phyloP scores from a whole-genome alignment of 1,140 invertebrate species.

The Dinothrombium tinctorium region DNA sequence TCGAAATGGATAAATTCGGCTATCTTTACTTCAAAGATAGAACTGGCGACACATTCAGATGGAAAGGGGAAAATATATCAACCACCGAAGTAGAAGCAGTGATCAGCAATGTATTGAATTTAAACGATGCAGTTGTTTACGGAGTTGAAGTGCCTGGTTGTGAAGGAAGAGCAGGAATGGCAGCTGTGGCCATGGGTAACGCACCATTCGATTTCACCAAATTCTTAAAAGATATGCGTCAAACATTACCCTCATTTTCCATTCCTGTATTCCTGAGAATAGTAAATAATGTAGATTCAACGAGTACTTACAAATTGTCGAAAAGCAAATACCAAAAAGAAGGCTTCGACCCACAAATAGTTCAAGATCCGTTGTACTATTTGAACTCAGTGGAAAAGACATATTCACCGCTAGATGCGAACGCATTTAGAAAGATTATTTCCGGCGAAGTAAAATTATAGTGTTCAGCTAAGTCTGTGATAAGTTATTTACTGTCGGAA shows the following conservation, averaged over 20 bases:
- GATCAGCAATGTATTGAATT: conserved; percentile 56
- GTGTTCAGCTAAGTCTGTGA: too few species aligned
- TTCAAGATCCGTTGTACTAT: conserved; percentile 8
- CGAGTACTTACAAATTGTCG: conserved; percentile 84
- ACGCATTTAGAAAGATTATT: too few species aligned
- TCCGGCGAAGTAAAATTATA: too few species aligned
- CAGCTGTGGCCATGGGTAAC: conserved; percentile 41
- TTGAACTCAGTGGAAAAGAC: conserved; percentile 5
- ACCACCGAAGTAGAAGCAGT: conserved; percentile 89
- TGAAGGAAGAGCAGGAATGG: conserved; percentile 90
- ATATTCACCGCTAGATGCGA: conserved; percentile 6
- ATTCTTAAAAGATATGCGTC: conserved; percentile 18
- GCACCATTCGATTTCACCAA: conserved; percentile 34
- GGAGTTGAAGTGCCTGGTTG: conserved; percentile 63
- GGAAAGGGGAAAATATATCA: conserved; percentile 80
- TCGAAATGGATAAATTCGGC: conserved; percentile 28
- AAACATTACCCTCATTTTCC: conserved; percentile 56
- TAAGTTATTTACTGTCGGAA: too few species aligned
- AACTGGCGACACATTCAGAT: conserved; percentile 34
- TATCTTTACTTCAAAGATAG: conserved; percentile 33
- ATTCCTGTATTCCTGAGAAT: conserved; percentile 65
- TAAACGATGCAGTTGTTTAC: conserved; percentile 77
- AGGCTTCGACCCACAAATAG: conserved; percentile 38
- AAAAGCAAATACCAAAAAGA: conserved; percentile 74
- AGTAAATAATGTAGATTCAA: conserved; percentile 55